phyloP scores from a whole-genome alignment of 2,113 vertebrate species.

The Hippocampus abdominalis region DNA sequence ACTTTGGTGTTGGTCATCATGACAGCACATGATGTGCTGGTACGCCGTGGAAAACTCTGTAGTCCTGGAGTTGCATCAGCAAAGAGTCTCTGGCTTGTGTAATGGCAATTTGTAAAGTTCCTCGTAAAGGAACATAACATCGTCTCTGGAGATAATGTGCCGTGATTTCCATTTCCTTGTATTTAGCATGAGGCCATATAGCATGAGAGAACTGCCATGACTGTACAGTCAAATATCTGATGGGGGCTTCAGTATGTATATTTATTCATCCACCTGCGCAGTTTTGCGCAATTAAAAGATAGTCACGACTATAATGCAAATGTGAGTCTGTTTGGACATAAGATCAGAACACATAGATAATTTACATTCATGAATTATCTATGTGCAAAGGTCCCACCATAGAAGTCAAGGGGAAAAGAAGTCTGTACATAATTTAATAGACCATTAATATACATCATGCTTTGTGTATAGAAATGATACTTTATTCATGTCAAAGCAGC shows the following conservation, averaged over 20 bases:
- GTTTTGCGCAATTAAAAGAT: conserved; percentile 14
- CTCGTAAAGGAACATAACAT: neutral
- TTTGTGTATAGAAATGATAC: neutral
- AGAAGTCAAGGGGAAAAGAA: conserved; percentile 16
- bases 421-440: conserved; percentile 21
- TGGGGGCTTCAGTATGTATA: neutral
- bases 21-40: neutral
- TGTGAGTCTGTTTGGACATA: conserved; percentile 18
- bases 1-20: neutral
- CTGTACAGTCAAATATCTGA: neutral
- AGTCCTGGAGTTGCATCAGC: neutral
- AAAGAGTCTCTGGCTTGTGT: neutral
- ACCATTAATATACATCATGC: neutral
- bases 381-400: conserved; percentile 6
- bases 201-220: neutral
- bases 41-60: neutral
- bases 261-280: neutral
- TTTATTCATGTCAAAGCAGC: conserved; percentile 4
- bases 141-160: neutral
- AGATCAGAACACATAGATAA: conserved; percentile 19
- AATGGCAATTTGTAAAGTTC: neutral
- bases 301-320: conserved; percentile 12
- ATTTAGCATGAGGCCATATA: neutral
- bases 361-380: conserved; percentile 7
- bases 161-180: neutral